phyloP scores from a whole-genome alignment of 1,140 invertebrate genomes.

The Monochamus saltuarius region DNA sequence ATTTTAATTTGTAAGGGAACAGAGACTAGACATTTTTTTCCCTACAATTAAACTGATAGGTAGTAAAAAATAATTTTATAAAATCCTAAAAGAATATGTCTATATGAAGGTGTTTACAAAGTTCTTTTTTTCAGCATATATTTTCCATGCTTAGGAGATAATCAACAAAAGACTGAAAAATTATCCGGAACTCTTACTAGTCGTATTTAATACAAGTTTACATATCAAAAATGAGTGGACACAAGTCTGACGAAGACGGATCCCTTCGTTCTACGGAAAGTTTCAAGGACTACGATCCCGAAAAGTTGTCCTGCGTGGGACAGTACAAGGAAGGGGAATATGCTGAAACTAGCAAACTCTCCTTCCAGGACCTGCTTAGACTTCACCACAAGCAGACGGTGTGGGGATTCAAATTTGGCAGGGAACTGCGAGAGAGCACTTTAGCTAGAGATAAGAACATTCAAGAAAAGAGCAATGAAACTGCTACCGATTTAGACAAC shows the following conservation, averaged over 20 bases:
- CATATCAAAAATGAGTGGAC: not conserved
- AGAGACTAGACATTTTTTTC: too few relatives aligned
- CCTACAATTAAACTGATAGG: too few relatives aligned
- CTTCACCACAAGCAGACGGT: slow-evolving; percentile 41
- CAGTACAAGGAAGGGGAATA: slow-evolving; percentile 29
- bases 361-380: slow-evolving; percentile 38
- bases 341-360: slow-evolving; percentile 33
- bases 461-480: slow-evolving; percentile 21
- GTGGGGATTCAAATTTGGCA: slow-evolving; percentile 43
- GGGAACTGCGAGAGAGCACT: slow-evolving; percentile 33
- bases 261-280: slow-evolving; percentile 14
- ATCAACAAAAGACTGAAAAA: too few relatives aligned
- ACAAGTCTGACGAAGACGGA: slow-evolving; percentile 10
- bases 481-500: slow-evolving; percentile 8
- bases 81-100: too few relatives aligned
- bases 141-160: too few relatives aligned
- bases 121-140: too few relatives aligned
- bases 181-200: too few relatives aligned
- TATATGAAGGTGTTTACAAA: too few relatives aligned
- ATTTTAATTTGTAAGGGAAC: too few relatives aligned
- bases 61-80: too few relatives aligned
- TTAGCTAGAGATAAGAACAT: slow-evolving; percentile 31
- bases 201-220: too few relatives aligned
- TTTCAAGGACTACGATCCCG: slow-evolving; percentile 12
- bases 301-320: slow-evolving; percentile 3